A percentile compares a stretch with the other conserved stretches of the same genome.
Evolutionary conservation across 2,113 vertebrate species (phyloP).

Genomic region (Oostethus manadensis): DNA sequence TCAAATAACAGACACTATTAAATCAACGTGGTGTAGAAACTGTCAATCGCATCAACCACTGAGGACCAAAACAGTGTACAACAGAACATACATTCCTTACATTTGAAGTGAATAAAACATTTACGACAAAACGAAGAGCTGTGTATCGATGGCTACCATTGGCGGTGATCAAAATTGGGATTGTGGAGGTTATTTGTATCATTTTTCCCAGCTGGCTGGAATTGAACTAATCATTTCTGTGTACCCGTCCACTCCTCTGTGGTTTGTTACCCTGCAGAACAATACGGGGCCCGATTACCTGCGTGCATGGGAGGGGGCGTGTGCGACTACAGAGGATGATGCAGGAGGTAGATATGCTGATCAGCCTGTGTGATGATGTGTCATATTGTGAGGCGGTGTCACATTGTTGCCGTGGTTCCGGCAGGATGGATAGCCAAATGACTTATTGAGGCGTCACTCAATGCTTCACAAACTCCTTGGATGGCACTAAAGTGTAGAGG

Average conservation of each 20-base stretch:
- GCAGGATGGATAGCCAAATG: neutral
- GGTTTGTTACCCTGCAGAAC: neutral
- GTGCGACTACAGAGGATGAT: too few species aligned
- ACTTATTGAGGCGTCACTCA: constrained; percentile 1
- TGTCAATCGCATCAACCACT: too few species aligned
- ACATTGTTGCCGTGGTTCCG: neutral
- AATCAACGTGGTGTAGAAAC: too few species aligned
- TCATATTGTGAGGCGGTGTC: neutral
- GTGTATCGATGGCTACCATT: too few species aligned
- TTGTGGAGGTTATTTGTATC: too few species aligned
- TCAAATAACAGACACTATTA: neutral
- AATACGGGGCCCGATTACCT: neutral
- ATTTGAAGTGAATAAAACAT: too few species aligned
- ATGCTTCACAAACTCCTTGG: neutral
- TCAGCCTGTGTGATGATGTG: constrained; percentile 3
- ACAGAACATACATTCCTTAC: too few species aligned
- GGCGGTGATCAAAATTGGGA: too few species aligned
- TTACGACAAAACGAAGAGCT: too few species aligned
- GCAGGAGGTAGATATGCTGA: constrained; percentile 5
- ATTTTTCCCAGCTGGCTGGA: neutral
- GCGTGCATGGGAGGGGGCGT: too few species aligned
- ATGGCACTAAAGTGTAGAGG: constrained; percentile 39
- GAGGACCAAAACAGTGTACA: too few species aligned
- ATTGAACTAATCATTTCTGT: constrained; percentile 6
- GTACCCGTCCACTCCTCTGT: neutral